These are phyloP conservation scores for Cichlasoma orientale DNA, from an alignment of 2,797 vertebrate species.

Conservation along the genomic window DNA sequence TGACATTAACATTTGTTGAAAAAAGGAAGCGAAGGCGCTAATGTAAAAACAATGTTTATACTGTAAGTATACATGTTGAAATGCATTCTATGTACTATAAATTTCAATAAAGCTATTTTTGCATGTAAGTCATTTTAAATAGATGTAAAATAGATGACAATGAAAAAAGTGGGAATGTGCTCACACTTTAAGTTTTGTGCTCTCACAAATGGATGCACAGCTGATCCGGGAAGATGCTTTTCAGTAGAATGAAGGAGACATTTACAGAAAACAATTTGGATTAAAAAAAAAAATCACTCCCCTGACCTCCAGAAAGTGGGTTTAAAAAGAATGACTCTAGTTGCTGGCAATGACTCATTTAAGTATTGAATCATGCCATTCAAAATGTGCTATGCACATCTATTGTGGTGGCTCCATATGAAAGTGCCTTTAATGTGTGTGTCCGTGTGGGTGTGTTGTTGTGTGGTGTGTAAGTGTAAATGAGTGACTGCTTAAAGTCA, in stretches of 20 bases:
- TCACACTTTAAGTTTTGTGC: not conserved
- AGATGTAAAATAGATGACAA: not conserved
- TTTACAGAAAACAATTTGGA: not conserved
- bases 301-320: not conserved
- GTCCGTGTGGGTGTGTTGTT: not conserved
- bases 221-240: not conserved
- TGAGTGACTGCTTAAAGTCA: not conserved
- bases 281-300: not conserved
- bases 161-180: not conserved
- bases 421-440: conserved; percentile 2
- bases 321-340: not conserved
- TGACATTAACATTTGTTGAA: conserved; percentile 36
- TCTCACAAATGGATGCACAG: not conserved
- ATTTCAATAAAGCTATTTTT: not conserved
- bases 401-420: not conserved
- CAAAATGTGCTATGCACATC: not conserved
- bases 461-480: not conserved
- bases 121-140: not conserved
- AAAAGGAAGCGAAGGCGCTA: conserved; percentile 9
- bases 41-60: not conserved
- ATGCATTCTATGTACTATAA: not conserved
- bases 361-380: not conserved
- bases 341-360: conserved; percentile 1
- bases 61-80: not conserved
- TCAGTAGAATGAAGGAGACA: not conserved